These are phyloP conservation scores for Platanista minor DNA, from an alignment of 2,113 vertebrate genomes.

Conservation along the genomic window DNA sequence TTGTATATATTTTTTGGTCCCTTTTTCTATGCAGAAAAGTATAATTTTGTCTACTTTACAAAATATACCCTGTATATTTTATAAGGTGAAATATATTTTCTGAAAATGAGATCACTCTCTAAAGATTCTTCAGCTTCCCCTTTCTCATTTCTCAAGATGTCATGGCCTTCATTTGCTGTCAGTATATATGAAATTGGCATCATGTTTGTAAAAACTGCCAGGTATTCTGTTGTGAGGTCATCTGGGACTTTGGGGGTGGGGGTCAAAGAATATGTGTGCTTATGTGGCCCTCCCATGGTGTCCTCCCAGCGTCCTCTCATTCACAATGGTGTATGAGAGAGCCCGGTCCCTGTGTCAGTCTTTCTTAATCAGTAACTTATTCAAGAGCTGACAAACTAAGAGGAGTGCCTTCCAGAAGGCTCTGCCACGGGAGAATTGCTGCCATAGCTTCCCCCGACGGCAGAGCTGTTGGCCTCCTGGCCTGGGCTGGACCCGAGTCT, in stretches of 20 bases:
- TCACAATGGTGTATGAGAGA: too few species aligned
- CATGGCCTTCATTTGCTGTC: neutral
- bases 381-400: neutral
- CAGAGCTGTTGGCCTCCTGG: neutral
- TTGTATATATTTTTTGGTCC: neutral
- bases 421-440: neutral
- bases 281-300: neutral
- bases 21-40: neutral
- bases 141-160: neutral
- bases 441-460: rapidly evolving
- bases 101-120: neutral
- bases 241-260: neutral
- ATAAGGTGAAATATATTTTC: neutral
- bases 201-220: neutral
- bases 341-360: neutral
- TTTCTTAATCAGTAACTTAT: neutral
- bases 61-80: neutral
- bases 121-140: neutral
- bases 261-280: neutral
- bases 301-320: neutral
- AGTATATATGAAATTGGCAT: neutral
- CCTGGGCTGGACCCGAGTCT: neutral
- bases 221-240: neutral
- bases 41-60: neutral
- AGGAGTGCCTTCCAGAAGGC: neutral